phyloP scores from a whole-genome alignment of 2,113 vertebrate species.

The Charina bottae region DNA sequence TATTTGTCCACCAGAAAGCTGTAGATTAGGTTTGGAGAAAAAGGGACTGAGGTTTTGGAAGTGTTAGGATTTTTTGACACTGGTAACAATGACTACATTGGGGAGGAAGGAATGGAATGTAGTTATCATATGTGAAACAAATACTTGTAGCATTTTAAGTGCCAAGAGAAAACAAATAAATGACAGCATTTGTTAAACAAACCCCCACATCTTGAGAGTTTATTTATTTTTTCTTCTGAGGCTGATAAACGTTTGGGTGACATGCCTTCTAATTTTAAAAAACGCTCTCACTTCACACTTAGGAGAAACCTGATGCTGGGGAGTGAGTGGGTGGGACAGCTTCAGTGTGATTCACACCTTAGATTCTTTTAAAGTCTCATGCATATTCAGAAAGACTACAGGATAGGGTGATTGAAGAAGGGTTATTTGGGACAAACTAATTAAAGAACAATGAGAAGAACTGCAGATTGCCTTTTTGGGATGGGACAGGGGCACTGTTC shows the following conservation, averaged over 20 bases:
- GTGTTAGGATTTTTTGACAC: constrained; percentile 53
- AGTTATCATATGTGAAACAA: constrained; percentile 45
- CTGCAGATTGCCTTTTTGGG: background rate
- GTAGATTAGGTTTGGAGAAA: constrained; percentile 39
- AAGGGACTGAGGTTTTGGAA: background rate
- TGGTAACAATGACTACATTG: constrained; percentile 68
- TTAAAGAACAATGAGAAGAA: constrained; percentile 31
- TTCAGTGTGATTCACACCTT: constrained; percentile 82
- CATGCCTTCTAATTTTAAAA: constrained; percentile 85
- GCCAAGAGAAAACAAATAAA: constrained; percentile 70
- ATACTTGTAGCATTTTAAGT: constrained; percentile 63
- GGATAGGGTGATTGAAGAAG: constrained; percentile 19
- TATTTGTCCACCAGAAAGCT: constrained; percentile 52
- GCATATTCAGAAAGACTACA: constrained; percentile 72
- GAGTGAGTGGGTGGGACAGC: constrained; percentile 78
- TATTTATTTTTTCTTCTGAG: constrained; percentile 78
- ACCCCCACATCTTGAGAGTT: constrained; percentile 71
- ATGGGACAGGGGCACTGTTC: background rate
- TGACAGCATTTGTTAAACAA: constrained; percentile 64
- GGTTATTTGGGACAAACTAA: constrained; percentile 43
- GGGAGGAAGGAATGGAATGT: constrained; percentile 28
- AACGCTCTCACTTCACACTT: constrained; percentile 77
- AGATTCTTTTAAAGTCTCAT: constrained; percentile 74
- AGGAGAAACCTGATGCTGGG: constrained; percentile 77
- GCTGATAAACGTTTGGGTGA: constrained; percentile 79